Percentiles rank a stretch among this genome's conserved stretches.
These are phyloP conservation scores for Drepana arcuata DNA, from an alignment of 1,140 invertebrate genomes.

Conservation along the genomic window DNA sequence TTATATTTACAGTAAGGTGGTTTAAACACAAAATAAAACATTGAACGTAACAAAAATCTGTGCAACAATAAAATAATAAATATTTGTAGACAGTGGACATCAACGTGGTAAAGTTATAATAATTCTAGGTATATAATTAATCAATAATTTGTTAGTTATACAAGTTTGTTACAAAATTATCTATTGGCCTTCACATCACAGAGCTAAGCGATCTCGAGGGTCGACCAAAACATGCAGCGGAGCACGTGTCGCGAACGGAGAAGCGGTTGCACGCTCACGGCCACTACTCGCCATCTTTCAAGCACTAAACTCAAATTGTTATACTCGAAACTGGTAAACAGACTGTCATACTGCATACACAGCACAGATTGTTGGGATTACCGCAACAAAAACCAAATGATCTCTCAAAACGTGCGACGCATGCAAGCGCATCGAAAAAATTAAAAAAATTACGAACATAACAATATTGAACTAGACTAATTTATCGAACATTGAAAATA, in stretches of 20 bases:
- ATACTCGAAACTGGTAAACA: neutral
- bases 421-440: too few species aligned
- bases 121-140: conserved; percentile 57
- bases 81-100: conserved; percentile 59
- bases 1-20: conserved; percentile 63
- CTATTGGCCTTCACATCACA: conserved; percentile 67
- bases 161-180: conserved; percentile 62
- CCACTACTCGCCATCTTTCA: conserved; percentile 6
- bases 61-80: conserved; percentile 71
- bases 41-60: conserved; percentile 66
- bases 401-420: too few species aligned
- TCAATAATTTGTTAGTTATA: conserved; percentile 63
- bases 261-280: too few species aligned
- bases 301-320: conserved; percentile 10
- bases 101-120: conserved; percentile 62
- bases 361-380: too few species aligned
- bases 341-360: too few species aligned
- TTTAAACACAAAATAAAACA: conserved; percentile 66
- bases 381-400: too few species aligned
- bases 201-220: conserved; percentile 53
- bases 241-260: conserved; percentile 7
- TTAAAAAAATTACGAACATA: too few species aligned
- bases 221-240: conserved; percentile 17
- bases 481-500: too few species aligned
- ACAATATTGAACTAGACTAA: too few species aligned